Evolutionary conservation across 1,140 invertebrate species (phyloP), one percentile per base, ranked within the genome.

Genomic region (Scaptomyza graminum): DNA sequence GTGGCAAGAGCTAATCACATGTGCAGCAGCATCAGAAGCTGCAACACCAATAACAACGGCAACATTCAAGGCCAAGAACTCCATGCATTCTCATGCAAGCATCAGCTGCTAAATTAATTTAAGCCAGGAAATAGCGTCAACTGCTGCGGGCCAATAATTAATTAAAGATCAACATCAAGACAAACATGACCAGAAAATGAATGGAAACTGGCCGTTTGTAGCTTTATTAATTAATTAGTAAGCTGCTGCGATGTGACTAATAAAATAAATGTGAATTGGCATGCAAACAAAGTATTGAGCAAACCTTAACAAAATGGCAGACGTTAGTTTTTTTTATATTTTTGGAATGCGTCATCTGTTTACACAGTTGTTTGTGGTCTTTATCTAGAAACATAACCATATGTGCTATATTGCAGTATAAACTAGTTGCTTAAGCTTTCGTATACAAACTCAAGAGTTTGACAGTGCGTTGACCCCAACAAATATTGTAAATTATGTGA

Each of bases 401-500:
- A 39, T 54, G 43, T 39, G 12, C 7, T 3, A 6, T 52, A 9
- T 56, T 54, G 61, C 1, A 66, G 63, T 60, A 34, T 34, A 68
- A 73, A 71, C 67, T 71, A 64, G 63, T 63, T 65, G 64, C 41
- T 61, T 59, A 63, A 71, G 57, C 57, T 55, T 55, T 63, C 47
- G 44, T 34, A 9, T 12, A 50, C 37, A 43, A 59, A 34, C 44
- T 61, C 39, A 59, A 66, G 41, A 66, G 18, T 44, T 61, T 57
- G 55, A 41, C 44, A 85, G 81, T 79, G 77, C 56, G 54, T 85
- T 85, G 69, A 85, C 76, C 81, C 44, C 47, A 64, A 74, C 56
- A 73, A 73, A 66, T 70, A 74, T 64, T 63, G 74, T 52, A 85
- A 85, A 85, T 85, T 74, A 68, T 80, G 76, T 62, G 76, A 64